Evolutionary conservation across 2,888 invertebrate species (phyloP), one percentile per base, ranked within the genome.

Genomic region (Bembecia ichneumoniformis): DNA sequence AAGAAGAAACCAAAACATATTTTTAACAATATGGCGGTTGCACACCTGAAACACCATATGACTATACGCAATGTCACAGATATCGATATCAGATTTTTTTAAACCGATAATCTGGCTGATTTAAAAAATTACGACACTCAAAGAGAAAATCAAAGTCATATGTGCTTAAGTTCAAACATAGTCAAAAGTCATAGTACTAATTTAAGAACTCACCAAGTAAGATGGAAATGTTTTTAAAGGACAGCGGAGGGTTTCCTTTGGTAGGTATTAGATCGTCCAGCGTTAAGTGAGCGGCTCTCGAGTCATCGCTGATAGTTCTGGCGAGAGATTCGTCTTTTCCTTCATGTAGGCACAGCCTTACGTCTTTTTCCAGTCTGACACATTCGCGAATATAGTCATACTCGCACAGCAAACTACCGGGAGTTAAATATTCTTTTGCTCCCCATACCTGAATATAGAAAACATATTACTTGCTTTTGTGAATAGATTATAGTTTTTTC

Each of bases 371-470:
- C 65, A 97, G 80, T 68, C 98, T 97, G 51, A 97, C 93, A 74
- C 98, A 97, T 64, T 94, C 93, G 64, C 98, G 96, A 50, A 98
- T 93, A 72, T 97, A 97, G 74, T 96, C 96, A 74, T 97, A 95
- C 72, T 97, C 96, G 54, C 94, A 93, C 35, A 98, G 89, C 10
- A 91, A 90, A 35, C 95, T 94, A 49, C 95, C 93, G 11, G 94
- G 92, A 0, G 93, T 92, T 35, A 98, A 80, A 84, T 97, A 98
- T 79, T 98, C 98, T 49, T 94, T 91, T 51, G 95, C 90, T 14
- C 97, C 97, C 89, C 93, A 92, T 48, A 96, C 95, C 90, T 96
- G 88, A 1, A 51, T 55, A 9, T 7, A 28, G 28, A 28, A n/a
- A 28, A 28, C 28, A 9, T 28, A 28, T 28, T 28, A 28, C 7